Evolutionary conservation across 1,140 invertebrate species (phyloP).

Genomic region (Scaptodrosophila lebanonensis): DNA sequence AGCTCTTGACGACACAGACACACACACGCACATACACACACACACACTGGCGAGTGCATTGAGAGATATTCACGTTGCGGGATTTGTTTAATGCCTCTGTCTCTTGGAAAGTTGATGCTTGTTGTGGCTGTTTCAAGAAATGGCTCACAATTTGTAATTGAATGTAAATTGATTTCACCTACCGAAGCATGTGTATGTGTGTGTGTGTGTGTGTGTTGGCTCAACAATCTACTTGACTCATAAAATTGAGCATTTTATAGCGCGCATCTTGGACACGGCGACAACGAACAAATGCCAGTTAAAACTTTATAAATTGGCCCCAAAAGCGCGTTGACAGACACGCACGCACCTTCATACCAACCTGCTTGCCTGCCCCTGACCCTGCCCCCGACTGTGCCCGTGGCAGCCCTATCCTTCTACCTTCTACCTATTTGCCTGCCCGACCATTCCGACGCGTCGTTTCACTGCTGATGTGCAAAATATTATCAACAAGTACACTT

Average conservation of each 20-base stretch:
- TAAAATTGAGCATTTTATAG: conserved; percentile 35
- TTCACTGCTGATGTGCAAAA: conserved; percentile 59
- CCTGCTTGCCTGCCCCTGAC: too few species aligned
- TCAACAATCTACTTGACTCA: conserved; percentile 3
- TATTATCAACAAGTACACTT: conserved; percentile 75
- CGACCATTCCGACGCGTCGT: too few species aligned
- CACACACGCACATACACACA: too few species aligned
- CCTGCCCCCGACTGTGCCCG: too few species aligned
- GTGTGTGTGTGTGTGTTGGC: background rate
- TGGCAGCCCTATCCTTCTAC: too few species aligned
- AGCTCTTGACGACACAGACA: conserved; percentile 20
- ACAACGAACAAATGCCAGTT: conserved; percentile 37
- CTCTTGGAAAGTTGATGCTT: conserved; percentile 18
- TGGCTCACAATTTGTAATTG: conserved; percentile 72
- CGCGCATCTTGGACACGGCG: background rate
- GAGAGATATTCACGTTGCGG: too few species aligned
- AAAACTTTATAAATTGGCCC: conserved; percentile 43
- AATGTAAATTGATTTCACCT: conserved; percentile 72
- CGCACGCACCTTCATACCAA: background rate
- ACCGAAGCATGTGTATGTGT: conserved; percentile 1
- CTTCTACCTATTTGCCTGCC: too few species aligned
- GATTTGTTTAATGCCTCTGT: background rate
- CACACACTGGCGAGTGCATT: too few species aligned
- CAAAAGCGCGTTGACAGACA: conserved; percentile 1
- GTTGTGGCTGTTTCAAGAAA: conserved; percentile 19